Conservation (phyloP, 1,140 invertebrate genomes). For the Drepana arcuata region DNA sequence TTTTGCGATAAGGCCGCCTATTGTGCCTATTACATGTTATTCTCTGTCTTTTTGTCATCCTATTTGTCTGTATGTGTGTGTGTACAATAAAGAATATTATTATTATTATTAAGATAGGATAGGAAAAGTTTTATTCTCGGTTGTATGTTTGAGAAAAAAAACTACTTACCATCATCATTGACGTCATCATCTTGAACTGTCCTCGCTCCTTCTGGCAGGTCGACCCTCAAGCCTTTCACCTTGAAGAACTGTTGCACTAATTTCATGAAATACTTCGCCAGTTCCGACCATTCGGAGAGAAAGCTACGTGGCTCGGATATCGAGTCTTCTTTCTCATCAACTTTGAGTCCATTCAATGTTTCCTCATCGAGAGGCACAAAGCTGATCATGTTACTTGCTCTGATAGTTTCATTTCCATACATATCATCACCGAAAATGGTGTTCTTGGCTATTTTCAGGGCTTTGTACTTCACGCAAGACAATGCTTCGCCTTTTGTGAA, state of each 20-base stretch:
- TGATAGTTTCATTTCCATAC: constrained; percentile 48
- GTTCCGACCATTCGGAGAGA: constrained; percentile 54
- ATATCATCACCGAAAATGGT: constrained; percentile 48
- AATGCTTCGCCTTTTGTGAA: constrained; percentile 50
- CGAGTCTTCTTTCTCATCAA: constrained; percentile 30
- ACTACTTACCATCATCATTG: constrained; percentile 39
- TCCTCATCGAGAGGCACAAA: constrained; percentile 49
- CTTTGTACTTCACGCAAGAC: constrained; percentile 59
- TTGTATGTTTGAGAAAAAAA: no score
- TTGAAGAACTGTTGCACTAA: constrained; percentile 52
- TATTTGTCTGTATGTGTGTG: no score
- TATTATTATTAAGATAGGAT: no score
- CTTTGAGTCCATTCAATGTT: constrained; percentile 25
- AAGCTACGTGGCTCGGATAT: constrained; percentile 35
- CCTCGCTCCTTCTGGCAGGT: constrained; percentile 49
- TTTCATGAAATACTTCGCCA: constrained; percentile 54
- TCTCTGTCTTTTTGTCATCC: background rate
- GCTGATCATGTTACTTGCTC: constrained; percentile 44
- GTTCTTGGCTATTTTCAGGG: constrained; percentile 51
- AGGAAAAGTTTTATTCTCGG: no score
- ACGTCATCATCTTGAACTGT: constrained; percentile 47
- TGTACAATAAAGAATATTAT: no score
- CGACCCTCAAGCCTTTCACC: constrained; percentile 45
- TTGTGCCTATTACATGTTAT: background rate
- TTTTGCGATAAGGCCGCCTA: no score